Percentiles rank a stretch among this genome's conserved stretches.
Evolutionary conservation across 2,113 vertebrate species (phyloP).

Genomic region (Centrocercus urophasianus): DNA sequence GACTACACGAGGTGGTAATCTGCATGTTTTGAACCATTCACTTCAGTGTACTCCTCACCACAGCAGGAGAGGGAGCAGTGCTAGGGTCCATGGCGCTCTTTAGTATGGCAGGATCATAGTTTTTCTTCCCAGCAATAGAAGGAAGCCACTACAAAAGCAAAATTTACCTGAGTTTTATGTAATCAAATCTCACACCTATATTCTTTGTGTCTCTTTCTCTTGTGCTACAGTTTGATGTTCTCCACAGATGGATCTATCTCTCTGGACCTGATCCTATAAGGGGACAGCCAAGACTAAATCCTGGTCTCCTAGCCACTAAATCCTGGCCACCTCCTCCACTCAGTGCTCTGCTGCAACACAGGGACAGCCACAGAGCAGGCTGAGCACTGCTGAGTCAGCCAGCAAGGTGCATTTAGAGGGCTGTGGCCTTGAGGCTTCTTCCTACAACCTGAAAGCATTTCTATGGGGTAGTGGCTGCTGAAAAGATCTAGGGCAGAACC

Average conservation of each 20-base stretch:
- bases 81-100: not conserved
- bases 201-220: not conserved
- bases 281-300: not conserved
- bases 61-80: not conserved
- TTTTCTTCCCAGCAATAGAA: not conserved
- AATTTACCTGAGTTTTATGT: not conserved
- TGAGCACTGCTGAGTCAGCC: accelerated
- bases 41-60: not conserved
- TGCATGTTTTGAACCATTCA: not conserved
- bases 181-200: not conserved
- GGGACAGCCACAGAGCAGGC: not conserved
- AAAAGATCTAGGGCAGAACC: not conserved
- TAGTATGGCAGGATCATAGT: not conserved
- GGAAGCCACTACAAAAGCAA: accelerated
- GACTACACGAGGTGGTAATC: accelerated
- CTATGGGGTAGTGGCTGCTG: accelerated
- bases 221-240: not conserved
- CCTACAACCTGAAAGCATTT: not conserved
- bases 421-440: not conserved
- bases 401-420: not conserved
- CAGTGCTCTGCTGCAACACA: not conserved
- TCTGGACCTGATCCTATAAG: not conserved
- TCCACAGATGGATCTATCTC: accelerated
- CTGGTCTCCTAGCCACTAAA: not conserved
- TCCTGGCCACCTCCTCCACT: accelerated